Percentiles rank a stretch among this genome's conserved stretches.
These are phyloP conservation scores for Eutolmus rufibarbis DNA, from an alignment of 2,888 invertebrate species.

Conservation along the genomic window DNA sequence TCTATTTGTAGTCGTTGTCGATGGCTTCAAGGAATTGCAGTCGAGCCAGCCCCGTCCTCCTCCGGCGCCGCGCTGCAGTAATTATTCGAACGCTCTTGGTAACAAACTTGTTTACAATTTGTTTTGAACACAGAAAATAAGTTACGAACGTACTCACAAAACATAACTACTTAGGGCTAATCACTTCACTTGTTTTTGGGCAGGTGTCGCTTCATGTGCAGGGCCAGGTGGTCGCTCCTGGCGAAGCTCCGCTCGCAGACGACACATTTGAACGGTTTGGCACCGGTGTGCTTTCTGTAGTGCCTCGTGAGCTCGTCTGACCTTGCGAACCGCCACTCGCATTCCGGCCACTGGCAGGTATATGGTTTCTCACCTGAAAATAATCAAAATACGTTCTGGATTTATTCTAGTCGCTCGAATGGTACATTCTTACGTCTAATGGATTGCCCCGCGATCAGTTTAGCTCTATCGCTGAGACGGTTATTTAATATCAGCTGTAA, in stretches of 20 bases:
- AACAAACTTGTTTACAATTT: conserved; percentile 17
- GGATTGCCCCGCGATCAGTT: conserved; percentile 9
- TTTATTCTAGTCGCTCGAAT: neutral
- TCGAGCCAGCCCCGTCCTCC: neutral
- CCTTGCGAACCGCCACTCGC: conserved; percentile 96
- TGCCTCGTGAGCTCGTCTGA: conserved; percentile 96
- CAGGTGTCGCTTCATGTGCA: conserved; percentile 96
- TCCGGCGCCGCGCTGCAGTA: neutral
- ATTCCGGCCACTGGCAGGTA: conserved; percentile 97
- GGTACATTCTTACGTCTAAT: conserved; percentile 24
- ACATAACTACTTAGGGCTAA: conserved; percentile 3
- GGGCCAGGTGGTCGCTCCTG: conserved; percentile 91
- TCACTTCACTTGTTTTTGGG: conserved; percentile 72
- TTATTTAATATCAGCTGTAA: conserved; percentile 34
- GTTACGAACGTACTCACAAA: neutral
- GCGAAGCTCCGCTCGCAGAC: conserved; percentile 96
- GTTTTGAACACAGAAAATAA: conserved; percentile 30
- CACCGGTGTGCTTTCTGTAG: conserved; percentile 96
- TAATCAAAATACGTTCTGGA: conserved; percentile 30
- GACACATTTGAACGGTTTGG: conserved; percentile 95
- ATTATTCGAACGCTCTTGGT: conserved; percentile 20
- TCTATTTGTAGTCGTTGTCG: neutral
- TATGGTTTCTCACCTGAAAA: conserved; percentile 94
- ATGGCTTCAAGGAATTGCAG: neutral
- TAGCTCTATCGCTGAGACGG: conserved; percentile 28